These are phyloP conservation scores for Idaea biselata DNA, from an alignment of 2,888 invertebrate species.

Conservation along the genomic window DNA sequence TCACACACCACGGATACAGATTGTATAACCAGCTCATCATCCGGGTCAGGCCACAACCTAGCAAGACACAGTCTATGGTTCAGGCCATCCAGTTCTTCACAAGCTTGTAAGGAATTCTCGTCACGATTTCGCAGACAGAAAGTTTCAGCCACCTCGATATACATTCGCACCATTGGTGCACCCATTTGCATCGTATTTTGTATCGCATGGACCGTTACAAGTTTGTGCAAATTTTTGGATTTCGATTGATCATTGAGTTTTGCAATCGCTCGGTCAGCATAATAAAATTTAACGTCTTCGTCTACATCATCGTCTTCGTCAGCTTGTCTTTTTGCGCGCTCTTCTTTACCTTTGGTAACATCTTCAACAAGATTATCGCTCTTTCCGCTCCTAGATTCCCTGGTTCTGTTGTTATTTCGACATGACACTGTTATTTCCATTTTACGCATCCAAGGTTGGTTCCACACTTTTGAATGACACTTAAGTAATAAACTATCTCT, in stretches of 20 bases:
- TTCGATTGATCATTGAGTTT: constrained; percentile 44
- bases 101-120: constrained; percentile 39
- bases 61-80: constrained; percentile 55
- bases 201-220: constrained; percentile 52
- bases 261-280: constrained; percentile 53
- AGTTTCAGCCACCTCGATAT: constrained; percentile 58
- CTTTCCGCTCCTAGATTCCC: constrained; percentile 13
- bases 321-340: constrained; percentile 39
- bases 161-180: constrained; percentile 52
- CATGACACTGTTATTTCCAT: constrained; percentile 58
- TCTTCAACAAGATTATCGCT: not conserved
- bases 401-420: constrained; percentile 17
- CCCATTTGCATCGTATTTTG: constrained; percentile 50
- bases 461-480: constrained; percentile 77
- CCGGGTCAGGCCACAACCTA: constrained; percentile 57
- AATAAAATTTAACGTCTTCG: constrained; percentile 55
- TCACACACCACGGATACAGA: constrained; percentile 55
- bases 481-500: constrained; percentile 28
- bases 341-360: constrained; percentile 14
- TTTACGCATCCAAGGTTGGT: constrained; percentile 72
- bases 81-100: constrained; percentile 59
- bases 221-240: constrained; percentile 56
- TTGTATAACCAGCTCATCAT: constrained; percentile 52
- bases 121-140: constrained; percentile 51
- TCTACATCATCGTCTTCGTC: constrained; percentile 49